Conservation (phyloP, 2,797 vertebrate genomes). For the Xerus rutilus region DNA sequence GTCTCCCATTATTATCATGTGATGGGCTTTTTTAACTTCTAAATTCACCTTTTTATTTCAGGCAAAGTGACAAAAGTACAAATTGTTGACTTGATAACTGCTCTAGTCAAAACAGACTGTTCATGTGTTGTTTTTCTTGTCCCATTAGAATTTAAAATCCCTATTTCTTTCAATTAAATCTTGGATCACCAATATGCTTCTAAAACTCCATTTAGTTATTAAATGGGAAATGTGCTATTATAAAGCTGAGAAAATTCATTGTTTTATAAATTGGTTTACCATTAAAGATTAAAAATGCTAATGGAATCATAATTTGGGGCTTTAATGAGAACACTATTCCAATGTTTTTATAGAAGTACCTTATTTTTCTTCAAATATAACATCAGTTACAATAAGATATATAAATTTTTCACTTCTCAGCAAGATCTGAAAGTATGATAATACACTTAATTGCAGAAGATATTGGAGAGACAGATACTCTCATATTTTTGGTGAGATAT, state of each 20-base stretch:
- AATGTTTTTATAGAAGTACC: not conserved
- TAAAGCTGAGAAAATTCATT: constrained; percentile 28
- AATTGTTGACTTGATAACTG: constrained; percentile 67
- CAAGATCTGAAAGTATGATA: not conserved
- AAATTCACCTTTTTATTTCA: not conserved
- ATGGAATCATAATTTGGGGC: constrained; percentile 8
- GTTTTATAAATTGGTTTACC: constrained; percentile 51
- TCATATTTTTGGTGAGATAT: not conserved
- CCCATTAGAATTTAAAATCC: constrained; percentile 70
- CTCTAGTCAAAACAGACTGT: constrained; percentile 74
- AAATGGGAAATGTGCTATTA: constrained; percentile 15
- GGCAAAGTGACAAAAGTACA: constrained; percentile 59
- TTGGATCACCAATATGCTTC: constrained; percentile 55
- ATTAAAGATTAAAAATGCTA: not conserved
- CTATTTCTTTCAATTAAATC: constrained; percentile 66
- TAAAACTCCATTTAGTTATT: constrained; percentile 39
- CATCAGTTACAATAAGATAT: not conserved
- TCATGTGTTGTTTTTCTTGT: constrained; percentile 68
- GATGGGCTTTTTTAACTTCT: not conserved
- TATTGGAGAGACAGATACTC: not conserved
- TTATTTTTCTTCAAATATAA: constrained; percentile 21
- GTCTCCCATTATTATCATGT: not conserved
- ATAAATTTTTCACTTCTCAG: constrained; percentile 18
- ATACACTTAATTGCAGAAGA: not conserved
- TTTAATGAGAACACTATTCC: constrained; percentile 38